These are phyloP conservation scores for Xiphophorus maculatus DNA, from an alignment of 2,113 vertebrate genomes.

Conservation along the genomic window DNA sequence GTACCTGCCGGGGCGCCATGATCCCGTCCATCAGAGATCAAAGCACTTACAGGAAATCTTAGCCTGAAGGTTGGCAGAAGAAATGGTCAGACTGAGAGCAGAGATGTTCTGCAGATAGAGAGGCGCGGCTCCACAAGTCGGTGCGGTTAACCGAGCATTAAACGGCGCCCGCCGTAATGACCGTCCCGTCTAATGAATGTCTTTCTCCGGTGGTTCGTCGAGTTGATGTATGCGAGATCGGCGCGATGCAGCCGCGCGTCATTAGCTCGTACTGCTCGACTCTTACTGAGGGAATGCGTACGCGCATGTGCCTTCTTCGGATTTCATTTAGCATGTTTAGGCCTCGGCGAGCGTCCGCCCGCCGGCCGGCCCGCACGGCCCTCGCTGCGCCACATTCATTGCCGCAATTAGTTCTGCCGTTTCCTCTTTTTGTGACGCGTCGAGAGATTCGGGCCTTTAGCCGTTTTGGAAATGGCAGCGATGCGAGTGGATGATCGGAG, in stretches of 20 bases:
- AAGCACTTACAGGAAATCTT: conserved; percentile 25
- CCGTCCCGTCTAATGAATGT: conserved; percentile 35
- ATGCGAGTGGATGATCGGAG: conserved; percentile 12
- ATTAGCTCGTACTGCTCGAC: conserved; percentile 9
- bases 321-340: conserved; percentile 56
- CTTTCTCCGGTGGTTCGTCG: conserved; percentile 15
- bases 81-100: conserved; percentile 23
- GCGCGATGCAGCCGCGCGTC: conserved; percentile 22
- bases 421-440: neutral
- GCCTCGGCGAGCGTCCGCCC: conserved; percentile 56
- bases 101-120: conserved; percentile 8
- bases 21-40: conserved; percentile 60
- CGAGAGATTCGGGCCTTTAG: neutral
- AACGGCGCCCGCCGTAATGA: conserved; percentile 21
- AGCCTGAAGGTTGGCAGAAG: conserved; percentile 38
- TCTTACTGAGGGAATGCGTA: neutral
- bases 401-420: conserved; percentile 55
- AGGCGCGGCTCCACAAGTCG: neutral
- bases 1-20: conserved; percentile 32
- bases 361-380: neutral
- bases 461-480: neutral
- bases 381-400: conserved; percentile 54
- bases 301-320: conserved; percentile 20
- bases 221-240: conserved; percentile 20
- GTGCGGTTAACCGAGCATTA: conserved; percentile 24